These are phyloP conservation scores for Scaeva pyrastri DNA, from an alignment of 2,888 invertebrate genomes.

Conservation along the genomic window DNA sequence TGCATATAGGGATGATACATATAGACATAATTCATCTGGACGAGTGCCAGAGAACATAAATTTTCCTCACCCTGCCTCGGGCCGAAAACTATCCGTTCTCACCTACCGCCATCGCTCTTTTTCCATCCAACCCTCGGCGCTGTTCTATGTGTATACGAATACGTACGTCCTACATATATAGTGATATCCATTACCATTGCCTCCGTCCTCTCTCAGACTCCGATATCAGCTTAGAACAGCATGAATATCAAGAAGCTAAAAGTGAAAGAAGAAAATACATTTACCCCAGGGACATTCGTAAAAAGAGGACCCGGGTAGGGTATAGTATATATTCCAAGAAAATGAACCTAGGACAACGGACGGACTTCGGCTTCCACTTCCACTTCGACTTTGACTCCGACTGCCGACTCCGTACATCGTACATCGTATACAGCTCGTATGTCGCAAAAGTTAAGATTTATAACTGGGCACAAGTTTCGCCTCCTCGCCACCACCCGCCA, in stretches of 20 bases:
- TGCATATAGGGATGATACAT: slow-evolving; percentile 33
- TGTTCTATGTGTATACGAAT: too few relatives aligned
- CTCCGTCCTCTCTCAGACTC: neutral
- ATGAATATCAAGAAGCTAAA: slow-evolving; percentile 75
- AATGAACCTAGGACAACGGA: slow-evolving; percentile 74
- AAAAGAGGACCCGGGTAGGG: slow-evolving; percentile 36
- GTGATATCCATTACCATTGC: slow-evolving; percentile 22
- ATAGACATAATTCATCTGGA: slow-evolving; percentile 68
- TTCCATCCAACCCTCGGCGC: neutral
- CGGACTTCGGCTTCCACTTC: slow-evolving; percentile 42
- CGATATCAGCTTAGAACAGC: slow-evolving; percentile 71
- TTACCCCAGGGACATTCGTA: slow-evolving; percentile 66
- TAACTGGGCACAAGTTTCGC: slow-evolving; percentile 75
- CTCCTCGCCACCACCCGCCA: slow-evolving; percentile 46
- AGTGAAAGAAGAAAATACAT: slow-evolving; percentile 74
- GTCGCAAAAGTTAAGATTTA: slow-evolving; percentile 76
- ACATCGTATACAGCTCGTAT: slow-evolving; percentile 64
- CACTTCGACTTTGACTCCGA: neutral
- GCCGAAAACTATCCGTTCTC: slow-evolving; percentile 67
- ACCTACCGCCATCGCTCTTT: slow-evolving; percentile 56
- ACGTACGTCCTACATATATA: neutral
- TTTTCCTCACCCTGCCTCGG: slow-evolving; percentile 54
- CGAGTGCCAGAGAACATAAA: slow-evolving; percentile 74
- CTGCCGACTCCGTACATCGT: too few relatives aligned
- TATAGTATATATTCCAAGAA: slow-evolving; percentile 46